Conservation (phyloP, 1,140 invertebrate genomes). For the Hyles euphorbiae region DNA sequence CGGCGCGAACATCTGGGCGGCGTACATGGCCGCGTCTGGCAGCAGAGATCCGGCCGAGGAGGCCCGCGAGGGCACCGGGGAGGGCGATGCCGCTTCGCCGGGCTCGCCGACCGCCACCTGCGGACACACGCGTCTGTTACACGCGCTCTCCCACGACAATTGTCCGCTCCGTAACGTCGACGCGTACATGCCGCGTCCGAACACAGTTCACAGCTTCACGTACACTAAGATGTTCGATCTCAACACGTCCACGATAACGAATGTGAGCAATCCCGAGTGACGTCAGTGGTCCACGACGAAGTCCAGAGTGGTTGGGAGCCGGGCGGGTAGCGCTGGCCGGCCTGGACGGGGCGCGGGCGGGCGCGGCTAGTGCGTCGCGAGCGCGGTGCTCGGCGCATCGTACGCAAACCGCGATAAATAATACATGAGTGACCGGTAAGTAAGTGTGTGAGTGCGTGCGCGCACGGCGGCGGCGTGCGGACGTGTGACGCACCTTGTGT, state of each 20-base stretch:
- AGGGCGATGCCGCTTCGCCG: constrained; percentile 66
- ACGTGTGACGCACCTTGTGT: constrained; percentile 74
- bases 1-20: constrained; percentile 72
- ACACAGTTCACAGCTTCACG: constrained; percentile 68
- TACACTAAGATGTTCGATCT: constrained; percentile 50
- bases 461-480: constrained; percentile 69
- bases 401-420: constrained; percentile 60
- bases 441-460: constrained; percentile 71
- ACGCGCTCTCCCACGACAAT: constrained; percentile 72
- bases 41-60: constrained; percentile 69
- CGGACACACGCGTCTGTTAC: constrained; percentile 73
- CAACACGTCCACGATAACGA: constrained; percentile 52
- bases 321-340: constrained; percentile 59
- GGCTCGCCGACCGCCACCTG: constrained; percentile 69
- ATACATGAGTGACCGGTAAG: constrained; percentile 66
- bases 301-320: constrained; percentile 30
- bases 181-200: constrained; percentile 69
- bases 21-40: constrained; percentile 72
- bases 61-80: constrained; percentile 66
- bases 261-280: constrained; percentile 35
- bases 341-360: constrained; percentile 65
- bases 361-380: constrained; percentile 66
- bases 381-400: constrained; percentile 62
- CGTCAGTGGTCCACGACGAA: constrained; percentile 30
- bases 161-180: constrained; percentile 67